These are phyloP conservation scores for Teinopalpus imperialis DNA, from an alignment of 2,888 invertebrate species.

Conservation along the genomic window DNA sequence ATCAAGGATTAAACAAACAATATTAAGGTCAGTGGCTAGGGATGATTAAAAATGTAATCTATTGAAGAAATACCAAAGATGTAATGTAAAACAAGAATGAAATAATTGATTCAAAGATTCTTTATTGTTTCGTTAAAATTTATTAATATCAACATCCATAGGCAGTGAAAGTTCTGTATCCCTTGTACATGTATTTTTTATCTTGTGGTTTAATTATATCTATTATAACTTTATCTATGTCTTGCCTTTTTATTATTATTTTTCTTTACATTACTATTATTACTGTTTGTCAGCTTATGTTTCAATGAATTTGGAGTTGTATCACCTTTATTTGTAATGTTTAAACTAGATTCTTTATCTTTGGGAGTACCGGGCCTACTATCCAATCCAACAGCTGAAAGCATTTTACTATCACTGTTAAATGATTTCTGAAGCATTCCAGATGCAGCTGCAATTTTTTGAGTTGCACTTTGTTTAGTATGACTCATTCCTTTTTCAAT, in stretches of 20 bases:
- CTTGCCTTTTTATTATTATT: constrained; percentile 91
- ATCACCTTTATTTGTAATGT: constrained; percentile 59
- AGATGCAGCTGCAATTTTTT: constrained; percentile 65
- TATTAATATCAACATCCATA: background rate
- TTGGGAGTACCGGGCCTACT: constrained; percentile 75
- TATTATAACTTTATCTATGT: constrained; percentile 84
- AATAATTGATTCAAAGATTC: constrained; percentile 25
- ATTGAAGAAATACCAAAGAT: constrained; percentile 22
- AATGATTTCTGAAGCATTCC: constrained; percentile 69
- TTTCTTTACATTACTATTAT: constrained; percentile 84
- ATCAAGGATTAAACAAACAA: constrained; percentile 69
- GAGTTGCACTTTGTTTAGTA: constrained; percentile 65
- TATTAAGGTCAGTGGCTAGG: constrained; percentile 54
- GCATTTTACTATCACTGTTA: constrained; percentile 65
- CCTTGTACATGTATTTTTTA: constrained; percentile 4
- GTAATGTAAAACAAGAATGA: background rate
- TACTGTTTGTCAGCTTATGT: constrained; percentile 73
- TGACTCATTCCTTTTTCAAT: constrained; percentile 66
- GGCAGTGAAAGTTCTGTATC: constrained; percentile 6
- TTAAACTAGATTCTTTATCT: constrained; percentile 64
- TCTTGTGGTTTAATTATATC: constrained; percentile 19
- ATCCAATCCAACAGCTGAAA: constrained; percentile 64
- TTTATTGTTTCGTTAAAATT: constrained; percentile 8
- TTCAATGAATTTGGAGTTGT: constrained; percentile 70
- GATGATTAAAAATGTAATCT: constrained; percentile 40